Conservation (phyloP, 2,797 vertebrate genomes). For the Gambelia wislizenii region DNA sequence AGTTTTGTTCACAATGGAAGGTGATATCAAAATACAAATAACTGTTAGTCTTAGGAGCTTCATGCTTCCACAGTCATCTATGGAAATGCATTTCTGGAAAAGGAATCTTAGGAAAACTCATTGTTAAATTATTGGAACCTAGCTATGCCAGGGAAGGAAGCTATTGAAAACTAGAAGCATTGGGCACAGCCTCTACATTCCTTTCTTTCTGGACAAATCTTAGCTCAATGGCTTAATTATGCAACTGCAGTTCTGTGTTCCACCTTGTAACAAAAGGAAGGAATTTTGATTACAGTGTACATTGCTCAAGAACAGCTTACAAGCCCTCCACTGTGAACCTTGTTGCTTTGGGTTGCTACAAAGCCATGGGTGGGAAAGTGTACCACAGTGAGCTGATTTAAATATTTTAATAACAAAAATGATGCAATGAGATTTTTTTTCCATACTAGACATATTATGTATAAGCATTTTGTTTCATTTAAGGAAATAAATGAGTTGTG, state of each 20-base stretch:
- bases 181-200: slow-evolving; percentile 72
- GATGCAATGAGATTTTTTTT: slow-evolving; percentile 59
- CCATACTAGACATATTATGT: slow-evolving; percentile 30
- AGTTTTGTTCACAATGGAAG: neutral
- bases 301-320: slow-evolving; percentile 69
- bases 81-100: slow-evolving; percentile 69
- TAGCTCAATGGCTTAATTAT: slow-evolving; percentile 75
- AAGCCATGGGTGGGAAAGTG: slow-evolving; percentile 53
- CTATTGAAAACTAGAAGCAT: slow-evolving; percentile 69
- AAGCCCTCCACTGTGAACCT: slow-evolving; percentile 70
- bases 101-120: slow-evolving; percentile 58
- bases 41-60: slow-evolving; percentile 18
- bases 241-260: slow-evolving; percentile 71
- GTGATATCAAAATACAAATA: neutral
- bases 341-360: slow-evolving; percentile 59
- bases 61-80: slow-evolving; percentile 45
- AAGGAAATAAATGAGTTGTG: slow-evolving; percentile 53
- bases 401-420: slow-evolving; percentile 71
- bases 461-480: slow-evolving; percentile 59
- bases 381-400: slow-evolving; percentile 51
- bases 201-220: slow-evolving; percentile 73
- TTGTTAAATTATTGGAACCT: slow-evolving; percentile 66
- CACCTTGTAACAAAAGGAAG: slow-evolving; percentile 67
- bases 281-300: slow-evolving; percentile 74
- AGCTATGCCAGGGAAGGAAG: slow-evolving; percentile 65